Conservation (phyloP, 2,888 invertebrate species). For the Dinocampus coccinellae region DNA sequence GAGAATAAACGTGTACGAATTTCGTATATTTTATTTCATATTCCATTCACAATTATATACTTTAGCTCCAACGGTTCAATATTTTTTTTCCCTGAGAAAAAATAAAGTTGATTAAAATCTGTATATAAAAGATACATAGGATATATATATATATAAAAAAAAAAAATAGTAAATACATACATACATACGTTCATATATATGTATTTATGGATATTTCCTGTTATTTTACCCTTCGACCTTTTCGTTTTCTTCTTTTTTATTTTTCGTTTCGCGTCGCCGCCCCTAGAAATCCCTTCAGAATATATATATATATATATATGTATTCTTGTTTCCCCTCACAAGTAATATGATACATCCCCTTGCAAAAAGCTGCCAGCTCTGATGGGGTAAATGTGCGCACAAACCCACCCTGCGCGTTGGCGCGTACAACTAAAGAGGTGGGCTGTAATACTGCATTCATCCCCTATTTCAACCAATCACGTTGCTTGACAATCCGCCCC, state of each 20-base stretch:
- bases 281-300: constrained; percentile 31
- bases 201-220: background rate
- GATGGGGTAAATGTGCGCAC: constrained; percentile 40
- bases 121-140: background rate
- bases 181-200: background rate
- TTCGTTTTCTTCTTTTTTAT: background rate
- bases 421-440: constrained; percentile 40
- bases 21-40: too few relatives aligned
- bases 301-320: constrained; percentile 6
- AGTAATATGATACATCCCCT: constrained; percentile 41
- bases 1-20: too few relatives aligned
- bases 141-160: background rate
- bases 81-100: background rate
- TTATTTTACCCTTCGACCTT: background rate
- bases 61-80: background rate
- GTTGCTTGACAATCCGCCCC: constrained; percentile 56
- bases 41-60: too few relatives aligned
- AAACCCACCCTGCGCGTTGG: constrained; percentile 39
- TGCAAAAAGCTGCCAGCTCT: constrained; percentile 33
- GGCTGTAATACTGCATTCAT: constrained; percentile 34
- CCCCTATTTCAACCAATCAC: constrained; percentile 56
- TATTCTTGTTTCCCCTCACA: constrained; percentile 20
- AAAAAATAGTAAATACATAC: too few relatives aligned
- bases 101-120: background rate
- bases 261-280: constrained; percentile 18